A percentile compares a stretch with the other conserved stretches of the same genome.
phyloP scores from a whole-genome alignment of 2,113 vertebrate genomes.

The Colaptes auratus region DNA sequence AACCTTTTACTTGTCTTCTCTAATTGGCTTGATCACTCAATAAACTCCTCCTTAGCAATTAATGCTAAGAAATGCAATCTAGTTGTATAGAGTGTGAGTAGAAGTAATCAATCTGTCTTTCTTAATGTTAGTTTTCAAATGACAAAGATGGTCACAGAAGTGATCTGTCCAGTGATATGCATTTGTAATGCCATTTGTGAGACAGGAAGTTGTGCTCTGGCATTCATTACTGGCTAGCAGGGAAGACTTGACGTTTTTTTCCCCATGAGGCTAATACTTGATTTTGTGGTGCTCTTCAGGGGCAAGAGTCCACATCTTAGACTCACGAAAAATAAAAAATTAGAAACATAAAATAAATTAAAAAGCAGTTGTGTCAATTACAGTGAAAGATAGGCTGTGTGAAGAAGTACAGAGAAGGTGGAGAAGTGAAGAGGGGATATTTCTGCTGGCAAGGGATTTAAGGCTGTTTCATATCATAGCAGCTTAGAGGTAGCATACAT shows the following conservation, averaged over 20 bases:
- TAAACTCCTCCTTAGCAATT: neutral
- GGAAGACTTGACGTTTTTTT: neutral
- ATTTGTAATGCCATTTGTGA: neutral
- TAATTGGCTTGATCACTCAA: neutral
- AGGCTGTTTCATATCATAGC: neutral
- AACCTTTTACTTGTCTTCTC: neutral
- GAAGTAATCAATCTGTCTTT: neutral
- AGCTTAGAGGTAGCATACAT: neutral
- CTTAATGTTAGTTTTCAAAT: neutral
- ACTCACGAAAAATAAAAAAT: neutral
- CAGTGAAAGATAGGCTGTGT: neutral
- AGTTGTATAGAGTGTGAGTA: neutral
- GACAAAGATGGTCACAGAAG: neutral
- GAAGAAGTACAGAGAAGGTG: neutral
- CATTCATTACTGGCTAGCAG: neutral
- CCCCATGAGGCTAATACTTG: neutral
- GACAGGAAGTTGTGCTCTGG: neutral
- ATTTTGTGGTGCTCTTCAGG: neutral
- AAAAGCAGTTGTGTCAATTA: too few relatives aligned
- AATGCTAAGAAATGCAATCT: neutral
- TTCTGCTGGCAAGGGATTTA: neutral
- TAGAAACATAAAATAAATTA: too few relatives aligned
- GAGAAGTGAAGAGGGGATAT: neutral
- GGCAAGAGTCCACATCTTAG: neutral
- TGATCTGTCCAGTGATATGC: neutral